Percentiles rank a stretch among this genome's conserved stretches.
Conservation (phyloP, 2,113 vertebrate species). For the Sapayoa aenigma region DNA sequence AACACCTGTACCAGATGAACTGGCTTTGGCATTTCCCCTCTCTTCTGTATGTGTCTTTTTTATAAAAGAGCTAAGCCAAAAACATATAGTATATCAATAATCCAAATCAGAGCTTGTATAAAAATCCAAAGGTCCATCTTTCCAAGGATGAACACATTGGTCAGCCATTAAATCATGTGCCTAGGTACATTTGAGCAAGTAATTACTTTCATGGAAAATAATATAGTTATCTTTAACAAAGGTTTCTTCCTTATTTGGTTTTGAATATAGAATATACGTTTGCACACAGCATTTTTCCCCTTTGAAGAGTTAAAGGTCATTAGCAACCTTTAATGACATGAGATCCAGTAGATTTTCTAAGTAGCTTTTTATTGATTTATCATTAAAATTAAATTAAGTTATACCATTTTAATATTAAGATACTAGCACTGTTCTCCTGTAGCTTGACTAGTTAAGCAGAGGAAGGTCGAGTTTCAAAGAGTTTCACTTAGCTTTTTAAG, state of each 20-base stretch:
- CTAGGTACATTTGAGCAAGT: background rate
- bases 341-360: background rate
- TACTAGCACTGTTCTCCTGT: background rate
- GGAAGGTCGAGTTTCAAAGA: background rate
- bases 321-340: background rate
- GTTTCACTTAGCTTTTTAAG: background rate
- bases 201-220: background rate
- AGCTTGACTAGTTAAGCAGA: background rate
- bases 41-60: fast-evolving
- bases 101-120: background rate
- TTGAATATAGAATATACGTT: background rate
- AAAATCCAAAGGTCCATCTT: background rate
- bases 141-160: background rate
- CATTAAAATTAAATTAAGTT: background rate
- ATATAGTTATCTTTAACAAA: background rate
- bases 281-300: background rate
- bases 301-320: background rate
- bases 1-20: background rate
- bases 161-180: background rate
- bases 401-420: background rate
- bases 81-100: background rate
- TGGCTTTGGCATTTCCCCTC: background rate
- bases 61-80: background rate
- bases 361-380: background rate
- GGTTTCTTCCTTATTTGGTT: background rate